A percentile compares a stretch with the other conserved stretches of the same genome.
These are phyloP conservation scores for Ochropleura leucogaster DNA, from an alignment of 2,888 invertebrate genomes.

Conservation along the genomic window DNA sequence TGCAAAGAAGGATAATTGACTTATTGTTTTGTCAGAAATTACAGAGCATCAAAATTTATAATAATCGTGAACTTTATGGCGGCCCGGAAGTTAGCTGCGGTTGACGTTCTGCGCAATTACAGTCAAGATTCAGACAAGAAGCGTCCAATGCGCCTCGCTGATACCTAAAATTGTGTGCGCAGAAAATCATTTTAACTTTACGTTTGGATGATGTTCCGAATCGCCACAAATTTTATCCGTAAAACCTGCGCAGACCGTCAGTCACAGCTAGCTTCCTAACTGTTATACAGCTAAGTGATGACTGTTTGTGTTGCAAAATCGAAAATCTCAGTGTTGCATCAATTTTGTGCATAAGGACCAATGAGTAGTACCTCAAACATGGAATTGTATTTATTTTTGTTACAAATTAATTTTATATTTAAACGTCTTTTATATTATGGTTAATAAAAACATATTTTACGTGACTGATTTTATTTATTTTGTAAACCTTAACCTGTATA, in stretches of 20 bases:
- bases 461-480: constrained; percentile 16
- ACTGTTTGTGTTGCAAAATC: neutral
- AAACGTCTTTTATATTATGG: constrained; percentile 73
- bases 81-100: too few relatives aligned
- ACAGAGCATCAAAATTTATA: constrained; percentile 15
- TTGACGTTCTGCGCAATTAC: too few relatives aligned
- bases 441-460: constrained; percentile 70
- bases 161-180: too few relatives aligned
- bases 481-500: neutral
- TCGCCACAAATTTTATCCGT: too few relatives aligned
- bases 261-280: too few relatives aligned
- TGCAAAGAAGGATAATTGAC: constrained; percentile 9
- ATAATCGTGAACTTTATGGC: too few relatives aligned
- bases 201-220: too few relatives aligned
- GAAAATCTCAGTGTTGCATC: constrained; percentile 33
- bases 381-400: constrained; percentile 78
- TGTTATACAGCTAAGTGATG: too few relatives aligned
- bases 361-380: constrained; percentile 70
- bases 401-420: constrained; percentile 71
- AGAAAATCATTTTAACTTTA: too few relatives aligned
- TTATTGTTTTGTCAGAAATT: constrained; percentile 25
- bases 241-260: too few relatives aligned
- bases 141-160: too few relatives aligned
- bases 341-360: constrained; percentile 36
- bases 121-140: too few relatives aligned